Percentiles rank a stretch among this genome's conserved stretches.
Evolutionary conservation across 2,113 vertebrate genomes (phyloP).

Genomic region (Calidris pugnax): DNA sequence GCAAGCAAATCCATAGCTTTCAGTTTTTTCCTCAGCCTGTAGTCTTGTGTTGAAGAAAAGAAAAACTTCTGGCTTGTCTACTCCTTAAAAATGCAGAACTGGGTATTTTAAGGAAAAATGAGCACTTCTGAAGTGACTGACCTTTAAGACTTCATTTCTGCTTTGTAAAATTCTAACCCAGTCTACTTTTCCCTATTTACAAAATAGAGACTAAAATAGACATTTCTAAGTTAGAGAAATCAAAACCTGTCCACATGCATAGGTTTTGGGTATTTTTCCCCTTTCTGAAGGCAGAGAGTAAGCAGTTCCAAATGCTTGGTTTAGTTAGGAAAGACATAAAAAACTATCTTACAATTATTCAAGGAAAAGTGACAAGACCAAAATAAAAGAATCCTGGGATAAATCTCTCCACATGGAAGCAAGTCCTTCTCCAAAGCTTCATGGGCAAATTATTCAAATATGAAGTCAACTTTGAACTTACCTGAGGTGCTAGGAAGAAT

Average conservation of each 20-base stretch:
- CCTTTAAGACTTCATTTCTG: neutral
- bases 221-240: neutral
- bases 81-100: neutral
- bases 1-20: neutral
- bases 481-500: neutral
- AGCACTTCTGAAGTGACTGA: neutral
- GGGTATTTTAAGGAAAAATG: neutral
- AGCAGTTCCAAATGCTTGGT: neutral
- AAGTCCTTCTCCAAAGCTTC: neutral
- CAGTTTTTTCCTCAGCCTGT: neutral
- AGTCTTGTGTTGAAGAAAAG: neutral
- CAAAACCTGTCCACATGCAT: neutral
- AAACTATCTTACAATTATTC: neutral
- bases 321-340: neutral
- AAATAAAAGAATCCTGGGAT: neutral
- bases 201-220: neutral
- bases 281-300: neutral
- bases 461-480: neutral
- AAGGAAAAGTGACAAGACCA: neutral
- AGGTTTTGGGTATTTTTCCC: neutral
- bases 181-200: neutral
- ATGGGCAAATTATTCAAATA: neutral
- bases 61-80: neutral
- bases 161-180: neutral
- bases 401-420: neutral